Conservation (phyloP, 2,888 invertebrate genomes). For the Fabriciana adippe region DNA sequence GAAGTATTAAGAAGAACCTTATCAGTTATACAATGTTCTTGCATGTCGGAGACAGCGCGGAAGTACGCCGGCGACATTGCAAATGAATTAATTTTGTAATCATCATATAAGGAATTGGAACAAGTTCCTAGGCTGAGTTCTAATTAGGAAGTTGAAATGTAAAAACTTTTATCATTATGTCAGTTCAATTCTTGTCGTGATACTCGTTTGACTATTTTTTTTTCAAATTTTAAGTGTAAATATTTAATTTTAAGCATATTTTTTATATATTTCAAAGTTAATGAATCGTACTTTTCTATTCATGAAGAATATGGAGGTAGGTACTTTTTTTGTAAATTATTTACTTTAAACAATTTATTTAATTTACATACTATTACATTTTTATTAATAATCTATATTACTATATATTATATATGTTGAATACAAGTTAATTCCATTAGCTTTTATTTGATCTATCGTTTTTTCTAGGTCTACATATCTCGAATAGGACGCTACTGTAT, state of each 20-base stretch:
- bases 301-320: background rate
- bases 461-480: too few species aligned
- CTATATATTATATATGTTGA: too few species aligned
- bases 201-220: background rate
- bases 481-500: too few species aligned
- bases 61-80: slow-evolving; percentile 33
- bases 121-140: slow-evolving; percentile 13
- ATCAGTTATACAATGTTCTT: slow-evolving; percentile 26
- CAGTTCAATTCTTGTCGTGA: background rate
- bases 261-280: background rate
- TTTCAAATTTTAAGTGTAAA: background rate
- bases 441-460: too few species aligned
- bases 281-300: background rate
- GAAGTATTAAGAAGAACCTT: slow-evolving; percentile 7
- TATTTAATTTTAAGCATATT: background rate
- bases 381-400: too few species aligned
- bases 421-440: too few species aligned
- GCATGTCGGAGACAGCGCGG: slow-evolving; percentile 25
- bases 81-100: slow-evolving; percentile 37
- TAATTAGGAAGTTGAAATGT: slow-evolving; percentile 17
- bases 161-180: background rate
- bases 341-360: too few species aligned
- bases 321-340: too few species aligned
- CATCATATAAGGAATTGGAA: slow-evolving; percentile 25
- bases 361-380: too few species aligned